Evolutionary conservation across 1,140 invertebrate species (phyloP).

Genomic region (Brachionus plicatilis): DNA sequence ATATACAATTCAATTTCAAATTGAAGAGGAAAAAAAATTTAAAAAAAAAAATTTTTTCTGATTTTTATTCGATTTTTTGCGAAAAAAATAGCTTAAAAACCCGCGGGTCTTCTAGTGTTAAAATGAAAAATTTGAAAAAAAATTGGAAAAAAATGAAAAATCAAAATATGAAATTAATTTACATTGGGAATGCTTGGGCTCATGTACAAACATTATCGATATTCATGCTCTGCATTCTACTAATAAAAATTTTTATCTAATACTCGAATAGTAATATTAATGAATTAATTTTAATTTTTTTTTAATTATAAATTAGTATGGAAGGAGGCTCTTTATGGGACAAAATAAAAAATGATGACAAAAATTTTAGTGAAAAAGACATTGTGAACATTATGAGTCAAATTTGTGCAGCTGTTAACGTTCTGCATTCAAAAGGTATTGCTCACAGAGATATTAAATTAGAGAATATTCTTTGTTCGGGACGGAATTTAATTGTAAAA

Average conservation of each 20-base stretch:
- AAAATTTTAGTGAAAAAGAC: constrained; percentile 60
- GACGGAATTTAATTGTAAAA: constrained; percentile 67
- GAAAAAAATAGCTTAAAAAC: too few relatives aligned
- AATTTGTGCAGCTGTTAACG: constrained; percentile 86
- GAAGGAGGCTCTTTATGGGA: constrained; percentile 53
- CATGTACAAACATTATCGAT: constrained; percentile 56
- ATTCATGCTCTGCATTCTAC: constrained; percentile 83
- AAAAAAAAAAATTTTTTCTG: too few relatives aligned
- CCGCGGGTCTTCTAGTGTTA: too few relatives aligned
- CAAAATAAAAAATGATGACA: constrained; percentile 45
- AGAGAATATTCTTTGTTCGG: constrained; percentile 61
- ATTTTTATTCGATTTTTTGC: too few relatives aligned
- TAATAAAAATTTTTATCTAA: constrained; percentile 68
- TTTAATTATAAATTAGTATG: constrained; percentile 43
- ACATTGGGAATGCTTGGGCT: constrained; percentile 73
- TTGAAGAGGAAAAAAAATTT: too few relatives aligned
- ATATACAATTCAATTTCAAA: too few relatives aligned
- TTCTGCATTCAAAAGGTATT: constrained; percentile 87
- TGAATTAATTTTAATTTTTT: neutral
- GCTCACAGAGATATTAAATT: constrained; percentile 60
- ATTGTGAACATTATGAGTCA: constrained; percentile 87
- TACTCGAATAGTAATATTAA: neutral
- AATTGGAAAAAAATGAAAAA: constrained; percentile 66
- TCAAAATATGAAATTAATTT: constrained; percentile 87
- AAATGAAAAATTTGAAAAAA: too few relatives aligned